phyloP scores from a whole-genome alignment of 2,797 vertebrate genomes.

The Vultur gryphus region DNA sequence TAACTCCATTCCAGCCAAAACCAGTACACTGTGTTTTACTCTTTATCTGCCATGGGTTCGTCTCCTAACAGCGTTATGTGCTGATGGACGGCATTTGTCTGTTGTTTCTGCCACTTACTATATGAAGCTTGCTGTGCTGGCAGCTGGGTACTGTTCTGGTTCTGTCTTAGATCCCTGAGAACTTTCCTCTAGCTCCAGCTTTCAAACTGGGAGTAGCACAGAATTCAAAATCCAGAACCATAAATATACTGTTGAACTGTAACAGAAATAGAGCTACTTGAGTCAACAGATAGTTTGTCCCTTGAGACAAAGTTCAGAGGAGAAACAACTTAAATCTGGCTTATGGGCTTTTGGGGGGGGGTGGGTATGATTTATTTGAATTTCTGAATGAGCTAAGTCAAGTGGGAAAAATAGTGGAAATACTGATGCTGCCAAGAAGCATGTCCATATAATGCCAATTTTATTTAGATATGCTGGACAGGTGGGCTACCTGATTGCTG shows the following conservation, averaged over 20 bases:
- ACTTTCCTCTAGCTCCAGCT: neutral
- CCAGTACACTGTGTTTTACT: neutral
- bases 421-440: constrained; percentile 21
- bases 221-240: neutral
- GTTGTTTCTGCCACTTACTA: neutral
- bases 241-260: neutral
- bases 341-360: neutral
- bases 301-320: neutral
- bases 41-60: neutral
- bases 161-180: neutral
- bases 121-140: neutral
- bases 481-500: constrained; percentile 93
- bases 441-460: constrained; percentile 62
- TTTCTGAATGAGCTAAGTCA: neutral
- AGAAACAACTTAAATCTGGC: neutral
- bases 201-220: neutral
- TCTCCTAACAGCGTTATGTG: neutral
- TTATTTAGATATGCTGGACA: constrained; percentile 90
- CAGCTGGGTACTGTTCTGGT: neutral
- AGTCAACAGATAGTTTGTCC: neutral
- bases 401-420: neutral
- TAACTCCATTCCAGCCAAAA: neutral
- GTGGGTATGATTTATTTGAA: neutral
- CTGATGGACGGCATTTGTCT: neutral
- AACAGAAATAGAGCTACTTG: neutral